Conservation (phyloP, 2,113 vertebrate genomes). For the Prionailurus viverrinus region DNA sequence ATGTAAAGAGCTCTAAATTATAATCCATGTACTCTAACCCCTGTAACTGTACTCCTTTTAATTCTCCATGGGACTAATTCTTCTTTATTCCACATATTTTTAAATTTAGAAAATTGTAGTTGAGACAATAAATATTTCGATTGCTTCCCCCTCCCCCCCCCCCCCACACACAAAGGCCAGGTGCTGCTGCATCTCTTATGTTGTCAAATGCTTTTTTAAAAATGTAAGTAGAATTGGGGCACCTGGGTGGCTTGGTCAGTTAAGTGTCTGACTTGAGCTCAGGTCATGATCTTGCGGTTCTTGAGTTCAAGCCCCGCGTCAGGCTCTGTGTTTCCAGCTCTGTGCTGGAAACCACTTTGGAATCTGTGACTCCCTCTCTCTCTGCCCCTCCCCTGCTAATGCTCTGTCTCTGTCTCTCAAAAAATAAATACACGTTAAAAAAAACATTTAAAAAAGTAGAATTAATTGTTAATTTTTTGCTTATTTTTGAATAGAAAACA, state of each 20-base stretch:
- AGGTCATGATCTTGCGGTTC: too few species aligned
- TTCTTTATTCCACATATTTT: neutral
- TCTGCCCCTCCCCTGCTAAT: too few species aligned
- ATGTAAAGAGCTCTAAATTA: neutral
- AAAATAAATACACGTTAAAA: too few species aligned
- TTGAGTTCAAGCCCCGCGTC: too few species aligned
- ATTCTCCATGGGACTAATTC: neutral
- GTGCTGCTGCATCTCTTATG: neutral
- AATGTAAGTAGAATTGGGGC: neutral
- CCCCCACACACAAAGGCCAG: neutral
- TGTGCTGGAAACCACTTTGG: too few species aligned
- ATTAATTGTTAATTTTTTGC: neutral
- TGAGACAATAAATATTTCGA: neutral
- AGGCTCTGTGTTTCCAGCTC: too few species aligned
- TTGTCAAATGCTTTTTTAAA: neutral
- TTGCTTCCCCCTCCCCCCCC: too few species aligned
- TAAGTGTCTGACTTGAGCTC: too few species aligned
- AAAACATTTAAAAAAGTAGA: neutral
- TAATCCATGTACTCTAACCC: neutral
- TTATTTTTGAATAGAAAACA: slow-evolving; percentile 47
- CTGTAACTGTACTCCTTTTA: neutral
- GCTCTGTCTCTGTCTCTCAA: too few species aligned
- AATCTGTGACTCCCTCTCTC: too few species aligned
- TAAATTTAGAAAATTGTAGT: neutral
- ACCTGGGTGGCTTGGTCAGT: too few species aligned